phyloP scores from a whole-genome alignment of 2,113 vertebrate genomes.

The Prunella fulvescens region DNA sequence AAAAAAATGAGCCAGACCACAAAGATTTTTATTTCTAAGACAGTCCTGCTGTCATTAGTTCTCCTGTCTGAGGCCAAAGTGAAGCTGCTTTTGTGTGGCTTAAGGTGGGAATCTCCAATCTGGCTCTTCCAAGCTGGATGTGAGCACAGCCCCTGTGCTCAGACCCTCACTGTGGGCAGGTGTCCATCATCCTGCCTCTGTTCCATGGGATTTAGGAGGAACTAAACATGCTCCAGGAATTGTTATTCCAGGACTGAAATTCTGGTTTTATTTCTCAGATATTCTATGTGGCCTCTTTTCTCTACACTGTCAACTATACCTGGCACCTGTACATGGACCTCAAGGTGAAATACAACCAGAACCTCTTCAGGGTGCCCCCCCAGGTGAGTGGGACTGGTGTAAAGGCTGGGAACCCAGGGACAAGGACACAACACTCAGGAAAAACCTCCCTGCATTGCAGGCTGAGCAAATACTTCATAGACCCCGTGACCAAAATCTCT shows the following conservation, averaged over 20 bases:
- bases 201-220: neutral
- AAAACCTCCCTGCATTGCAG: neutral
- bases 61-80: neutral
- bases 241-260: neutral
- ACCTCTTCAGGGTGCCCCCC: conserved; percentile 49
- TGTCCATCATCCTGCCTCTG: neutral
- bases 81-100: neutral
- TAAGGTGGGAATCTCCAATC: neutral
- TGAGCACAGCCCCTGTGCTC: neutral
- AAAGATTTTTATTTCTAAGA: neutral
- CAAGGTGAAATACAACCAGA: conserved; percentile 71
- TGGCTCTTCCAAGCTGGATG: neutral
- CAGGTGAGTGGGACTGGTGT: conserved; percentile 62
- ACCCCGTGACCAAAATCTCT: neutral
- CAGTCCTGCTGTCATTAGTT: neutral
- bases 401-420: neutral
- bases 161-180: neutral
- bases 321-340: conserved; percentile 82
- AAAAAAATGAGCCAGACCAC: neutral
- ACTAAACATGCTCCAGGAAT: neutral
- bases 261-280: conserved; percentile 70
- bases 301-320: conserved; percentile 85
- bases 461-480: conserved; percentile 43
- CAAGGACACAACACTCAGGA: neutral
- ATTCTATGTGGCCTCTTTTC: conserved; percentile 84